Conservation (phyloP, 1,140 invertebrate genomes). For the Pseudachorutes palmiensis region DNA sequence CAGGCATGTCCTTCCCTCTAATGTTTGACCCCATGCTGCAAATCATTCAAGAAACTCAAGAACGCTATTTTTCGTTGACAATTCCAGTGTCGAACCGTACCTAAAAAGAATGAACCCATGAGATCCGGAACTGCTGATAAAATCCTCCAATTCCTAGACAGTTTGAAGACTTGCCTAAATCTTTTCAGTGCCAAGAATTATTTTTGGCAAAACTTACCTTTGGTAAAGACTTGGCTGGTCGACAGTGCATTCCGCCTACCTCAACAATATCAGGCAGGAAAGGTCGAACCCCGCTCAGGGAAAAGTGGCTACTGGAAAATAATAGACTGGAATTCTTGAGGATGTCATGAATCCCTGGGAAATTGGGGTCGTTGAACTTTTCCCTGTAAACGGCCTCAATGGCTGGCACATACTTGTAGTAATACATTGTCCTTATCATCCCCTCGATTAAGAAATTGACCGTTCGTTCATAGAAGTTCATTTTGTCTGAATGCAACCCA, state of each 20-base stretch:
- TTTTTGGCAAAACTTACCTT: constrained; percentile 42
- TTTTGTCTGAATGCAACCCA: constrained; percentile 4
- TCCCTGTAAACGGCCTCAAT: background rate
- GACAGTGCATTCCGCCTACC: constrained; percentile 34
- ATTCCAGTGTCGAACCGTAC: no score
- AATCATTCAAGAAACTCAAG: no score
- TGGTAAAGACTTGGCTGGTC: constrained; percentile 27
- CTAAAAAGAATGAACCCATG: constrained; percentile 63
- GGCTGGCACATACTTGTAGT: background rate
- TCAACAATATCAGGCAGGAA: constrained; percentile 18
- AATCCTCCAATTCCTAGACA: constrained; percentile 31
- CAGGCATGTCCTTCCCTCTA: constrained; percentile 19
- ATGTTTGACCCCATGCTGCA: constrained; percentile 54
- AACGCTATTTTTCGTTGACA: no score
- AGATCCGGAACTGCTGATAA: constrained; percentile 32
- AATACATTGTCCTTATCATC: background rate
- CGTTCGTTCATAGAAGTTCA: constrained; percentile 10
- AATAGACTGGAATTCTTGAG: constrained; percentile 24
- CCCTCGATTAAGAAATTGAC: constrained; percentile 8
- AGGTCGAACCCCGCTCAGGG: background rate
- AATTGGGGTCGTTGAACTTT: background rate
- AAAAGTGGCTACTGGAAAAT: constrained; percentile 25
- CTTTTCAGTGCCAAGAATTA: background rate
- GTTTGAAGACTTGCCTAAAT: background rate
- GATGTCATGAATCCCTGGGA: constrained; percentile 14